Conservation (phyloP, 2,113 vertebrate species). For the Dromas ardeola region DNA sequence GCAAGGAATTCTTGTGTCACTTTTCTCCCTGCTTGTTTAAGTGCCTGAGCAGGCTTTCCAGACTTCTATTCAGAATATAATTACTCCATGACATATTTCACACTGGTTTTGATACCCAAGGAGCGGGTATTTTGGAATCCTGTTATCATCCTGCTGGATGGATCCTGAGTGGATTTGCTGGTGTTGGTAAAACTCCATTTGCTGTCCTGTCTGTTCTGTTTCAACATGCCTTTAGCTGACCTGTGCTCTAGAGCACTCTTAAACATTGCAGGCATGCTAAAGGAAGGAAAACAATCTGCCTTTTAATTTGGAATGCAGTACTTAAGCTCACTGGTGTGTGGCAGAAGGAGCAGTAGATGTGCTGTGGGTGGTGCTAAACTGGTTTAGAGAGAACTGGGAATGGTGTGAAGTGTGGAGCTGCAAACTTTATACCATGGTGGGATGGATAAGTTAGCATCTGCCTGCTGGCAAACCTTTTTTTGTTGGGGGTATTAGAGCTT, state of each 20-base stretch:
- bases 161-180: neutral
- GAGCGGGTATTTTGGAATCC: neutral
- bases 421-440: neutral
- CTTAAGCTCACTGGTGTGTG: neutral
- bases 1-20: neutral
- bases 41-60: neutral
- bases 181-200: neutral
- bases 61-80: neutral
- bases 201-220: neutral
- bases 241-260: neutral
- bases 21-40: neutral
- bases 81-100: neutral
- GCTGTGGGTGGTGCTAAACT: neutral
- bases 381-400: neutral
- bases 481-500: neutral
- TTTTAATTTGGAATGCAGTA: neutral
- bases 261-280: neutral
- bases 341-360: neutral
- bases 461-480: neutral
- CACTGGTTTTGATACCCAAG: neutral
- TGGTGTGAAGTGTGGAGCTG: neutral
- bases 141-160: neutral
- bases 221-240: slow-evolving; percentile 5
- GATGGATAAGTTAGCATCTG: neutral
- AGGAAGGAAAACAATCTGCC: neutral